Evolutionary conservation across 1,140 invertebrate species (phyloP), one percentile per base, ranked within the genome.

Genomic region (Psix sp.): DNA sequence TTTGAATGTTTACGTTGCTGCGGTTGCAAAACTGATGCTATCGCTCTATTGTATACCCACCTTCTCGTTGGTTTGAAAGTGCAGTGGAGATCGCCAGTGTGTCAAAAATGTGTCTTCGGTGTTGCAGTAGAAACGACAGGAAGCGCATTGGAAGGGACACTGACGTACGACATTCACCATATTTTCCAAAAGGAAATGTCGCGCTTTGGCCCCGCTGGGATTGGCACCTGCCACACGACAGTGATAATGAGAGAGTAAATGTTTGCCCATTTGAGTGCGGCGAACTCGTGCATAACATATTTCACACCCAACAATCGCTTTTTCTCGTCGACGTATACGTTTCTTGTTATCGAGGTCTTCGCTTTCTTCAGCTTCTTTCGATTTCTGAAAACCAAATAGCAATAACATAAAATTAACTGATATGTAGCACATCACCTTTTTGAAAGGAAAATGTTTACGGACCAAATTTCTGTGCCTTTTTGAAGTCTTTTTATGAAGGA

Each of bases 71-170:
- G 81, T 89, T 4, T 80, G 20, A 21, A 79, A 74, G 65, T 96
- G 95, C 9, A 88, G 83, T 0, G 86, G 74, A 4, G 92, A 93
- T 16, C 87, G 86, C 92, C 95, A 94, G 79, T 96, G 95, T 7
- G 88, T 85, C 77, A 93, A 85, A 77, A 96, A 94, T 38, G 91
- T 88, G 14, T 90, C 86, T 16, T 92, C 88, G 40, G 90, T 92
- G 81, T 96, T 95, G 73, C 92, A 94, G 84, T 95, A 96, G 84
- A 94, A 96, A 36, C 91, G 90, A 84, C 95, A 97, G 0, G 92
- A 87, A 14, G 89, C 89, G 78, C 95, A 97, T 81, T 95, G 94
- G 79, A 93, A 96, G 0, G 94, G 94, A 52, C 93, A 92, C 73
- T 95, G 92, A 24, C 90, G 88, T 1, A 95, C 91, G 72, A 95